Evolutionary conservation across 1,140 invertebrate genomes (phyloP), one percentile per base, ranked within the genome.

Genomic region (Ostrea edulis): DNA sequence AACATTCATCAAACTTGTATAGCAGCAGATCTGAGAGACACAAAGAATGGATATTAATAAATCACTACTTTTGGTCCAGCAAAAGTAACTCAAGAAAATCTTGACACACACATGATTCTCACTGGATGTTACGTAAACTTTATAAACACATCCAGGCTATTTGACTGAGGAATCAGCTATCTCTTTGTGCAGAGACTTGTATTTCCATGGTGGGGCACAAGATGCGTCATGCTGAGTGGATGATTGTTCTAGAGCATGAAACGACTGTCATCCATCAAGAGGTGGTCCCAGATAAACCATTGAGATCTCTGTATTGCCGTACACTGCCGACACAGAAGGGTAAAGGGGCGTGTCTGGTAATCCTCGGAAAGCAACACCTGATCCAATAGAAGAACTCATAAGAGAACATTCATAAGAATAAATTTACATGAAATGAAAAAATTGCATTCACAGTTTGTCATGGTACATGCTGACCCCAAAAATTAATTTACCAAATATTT

Each of bases 291-390:
- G 95, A 95, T 99, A 99, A n/a, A 99, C 98, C 98, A 99, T 99
- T 44, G 98, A 99, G n/a, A 99, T 98, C 96, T 99, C 99, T 53
- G 98, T 99, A 95, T 99, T 99, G 89, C 98, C 99, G 96, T 99
- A 99, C 54, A 99, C 99, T 85, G 98, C 98, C 87, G 98, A 99
- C 88, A 99, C 97, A 88, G 98, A 97, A 87, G 99, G 99, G 95
- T 98, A 99, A 84, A 99, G 95, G 95, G 97, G 98, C 95, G 98
- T 98, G 94, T 98, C 97, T 90, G 98, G 98, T 94, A 99, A 96
- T 89, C 98, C 98, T 96, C 97, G 96, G 96, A 99, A 99, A 91
- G 98, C 98, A 92, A 99, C 98, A 92, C 99, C 94, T 95, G 14
- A 25, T 91, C 22, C 91, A 93, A 55, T 44, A 65, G 88, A 81